These are phyloP conservation scores for Thumatha senex DNA, from an alignment of 2,888 invertebrate species.

Conservation along the genomic window DNA sequence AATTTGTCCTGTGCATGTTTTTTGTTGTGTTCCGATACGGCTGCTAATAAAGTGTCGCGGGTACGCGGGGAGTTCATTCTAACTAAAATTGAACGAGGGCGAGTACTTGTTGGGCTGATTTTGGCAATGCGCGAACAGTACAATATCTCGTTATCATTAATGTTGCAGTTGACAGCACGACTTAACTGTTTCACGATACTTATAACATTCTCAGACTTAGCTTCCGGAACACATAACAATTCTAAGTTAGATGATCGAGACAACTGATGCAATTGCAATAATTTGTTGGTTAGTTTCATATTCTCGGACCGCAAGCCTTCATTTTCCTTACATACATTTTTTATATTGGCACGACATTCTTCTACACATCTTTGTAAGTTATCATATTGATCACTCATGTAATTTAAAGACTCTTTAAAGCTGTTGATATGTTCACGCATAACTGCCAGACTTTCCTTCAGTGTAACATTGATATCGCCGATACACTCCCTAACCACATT, in stretches of 20 bases:
- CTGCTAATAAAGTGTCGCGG: not conserved
- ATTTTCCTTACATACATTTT: not conserved
- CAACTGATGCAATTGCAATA: not conserved
- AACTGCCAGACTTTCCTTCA: not conserved
- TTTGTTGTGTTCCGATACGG: not conserved
- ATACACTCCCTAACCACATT: not conserved
- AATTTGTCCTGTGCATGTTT: not conserved
- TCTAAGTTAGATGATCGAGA: not conserved
- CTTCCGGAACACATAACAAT: slow-evolving; percentile 5
- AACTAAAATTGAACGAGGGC: not conserved
- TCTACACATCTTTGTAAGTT: not conserved
- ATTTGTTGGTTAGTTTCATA: not conserved
- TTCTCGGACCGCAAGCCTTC: not conserved
- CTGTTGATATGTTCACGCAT: not conserved
- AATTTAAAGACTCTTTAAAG: not conserved
- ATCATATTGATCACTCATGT: slow-evolving; percentile 3
- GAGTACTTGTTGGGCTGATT: not conserved
- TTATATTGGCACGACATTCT: not conserved
- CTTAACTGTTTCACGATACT: slow-evolving; percentile 2
- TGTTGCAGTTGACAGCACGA: not conserved
- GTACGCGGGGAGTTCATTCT: not conserved
- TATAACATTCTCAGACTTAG: slow-evolving; percentile 4
- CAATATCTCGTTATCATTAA: not conserved
- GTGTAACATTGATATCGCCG: not conserved
- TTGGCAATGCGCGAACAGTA: slow-evolving; percentile 4